Conservation (phyloP, 1,140 invertebrate genomes). For the Saccostrea glomerata region DNA sequence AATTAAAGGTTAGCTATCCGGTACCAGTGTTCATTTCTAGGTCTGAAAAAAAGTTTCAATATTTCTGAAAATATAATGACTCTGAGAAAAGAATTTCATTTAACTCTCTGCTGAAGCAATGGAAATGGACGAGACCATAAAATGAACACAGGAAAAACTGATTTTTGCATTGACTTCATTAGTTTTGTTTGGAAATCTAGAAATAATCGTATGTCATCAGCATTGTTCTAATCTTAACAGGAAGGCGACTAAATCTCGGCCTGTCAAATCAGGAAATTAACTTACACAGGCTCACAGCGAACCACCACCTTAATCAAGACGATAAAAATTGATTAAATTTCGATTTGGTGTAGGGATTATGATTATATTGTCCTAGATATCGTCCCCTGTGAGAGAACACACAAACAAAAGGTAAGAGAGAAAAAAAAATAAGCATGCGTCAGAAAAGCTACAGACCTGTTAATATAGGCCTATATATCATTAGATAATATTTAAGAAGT, state of each 20-base stretch:
- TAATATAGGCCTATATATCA: too few species aligned
- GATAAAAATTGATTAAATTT: background rate
- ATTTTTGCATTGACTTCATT: background rate
- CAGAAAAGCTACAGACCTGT: too few species aligned
- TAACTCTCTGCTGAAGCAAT: too few species aligned
- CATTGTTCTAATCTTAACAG: background rate
- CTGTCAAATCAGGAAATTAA: background rate
- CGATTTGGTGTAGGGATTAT: background rate
- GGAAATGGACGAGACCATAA: too few species aligned
- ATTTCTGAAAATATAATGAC: too few species aligned
- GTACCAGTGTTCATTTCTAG: too few species aligned
- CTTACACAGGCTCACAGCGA: background rate
- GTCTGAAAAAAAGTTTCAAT: too few species aligned
- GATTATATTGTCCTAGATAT: too few species aligned
- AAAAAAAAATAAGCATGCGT: background rate
- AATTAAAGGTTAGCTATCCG: too few species aligned
- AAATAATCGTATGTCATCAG: background rate
- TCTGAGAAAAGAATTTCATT: too few species aligned
- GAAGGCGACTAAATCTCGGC: background rate
- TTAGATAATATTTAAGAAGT: too few species aligned
- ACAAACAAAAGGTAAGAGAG: background rate
- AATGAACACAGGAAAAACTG: too few species aligned
- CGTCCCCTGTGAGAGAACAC: background rate
- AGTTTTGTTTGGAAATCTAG: background rate
- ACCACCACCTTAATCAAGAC: background rate